Evolutionary conservation across 2,888 invertebrate genomes (phyloP), one percentile per base, ranked within the genome.

Genomic region (Dione vanillae): DNA sequence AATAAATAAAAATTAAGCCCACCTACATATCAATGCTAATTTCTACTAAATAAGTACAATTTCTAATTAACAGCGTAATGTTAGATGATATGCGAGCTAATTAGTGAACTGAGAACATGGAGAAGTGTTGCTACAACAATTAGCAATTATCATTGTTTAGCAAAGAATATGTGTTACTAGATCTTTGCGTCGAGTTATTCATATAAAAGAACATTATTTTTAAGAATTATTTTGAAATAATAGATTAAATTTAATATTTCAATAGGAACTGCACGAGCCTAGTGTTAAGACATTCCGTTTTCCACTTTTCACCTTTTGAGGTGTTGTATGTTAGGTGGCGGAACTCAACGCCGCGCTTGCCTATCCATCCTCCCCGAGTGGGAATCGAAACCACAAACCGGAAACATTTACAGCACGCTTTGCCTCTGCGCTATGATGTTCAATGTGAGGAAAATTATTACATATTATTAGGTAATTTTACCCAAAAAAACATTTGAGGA

Each of bases 71-170:
- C 62, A 64, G 16, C 12, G 3, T 12, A 64, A 11, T 12, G 62
- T 35, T 12, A 49, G 3, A n/a, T n/a, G n/a, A n/a, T n/a, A n/a
- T n/a, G n/a, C n/a, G n/a, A n/a, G n/a, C 12, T 47, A 43, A 19
- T 47, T 35, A 16, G 47, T 11, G 62, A 47, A 35, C 20, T 43
- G n/a, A 64, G 11, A 49, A 11, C n/a, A 49, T 6, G 11, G 27
- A n/a, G 27, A 20, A 5, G 9, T 19, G 47, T 62, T 49, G 35
- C 35, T 47, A n/a, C 5, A 19, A 47, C 37, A 47, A 49, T 62
- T 47, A 62, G 10, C 11, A 49, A 45, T 64, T 16, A 64, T 9
- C n/a, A 64, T 19, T 19, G 37, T 64, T 64, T 12, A 49, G 37
- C 37, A 40, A 5, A 37, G 37, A 49, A 62, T 16, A 3, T 16